phyloP scores from a whole-genome alignment of 2,797 vertebrate genomes.

The Brachymystax lenok region DNA sequence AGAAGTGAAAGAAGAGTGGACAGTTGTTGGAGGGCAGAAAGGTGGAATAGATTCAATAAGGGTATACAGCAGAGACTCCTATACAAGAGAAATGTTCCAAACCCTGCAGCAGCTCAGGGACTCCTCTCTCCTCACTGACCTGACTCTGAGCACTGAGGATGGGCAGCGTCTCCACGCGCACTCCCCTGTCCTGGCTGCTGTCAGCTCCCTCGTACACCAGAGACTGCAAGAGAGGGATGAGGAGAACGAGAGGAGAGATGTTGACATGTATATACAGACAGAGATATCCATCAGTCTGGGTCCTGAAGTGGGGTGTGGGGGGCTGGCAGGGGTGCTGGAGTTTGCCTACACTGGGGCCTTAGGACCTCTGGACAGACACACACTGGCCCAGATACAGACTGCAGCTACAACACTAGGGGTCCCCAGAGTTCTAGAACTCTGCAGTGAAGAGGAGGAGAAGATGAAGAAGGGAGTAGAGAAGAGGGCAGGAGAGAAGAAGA shows the following conservation, averaged over 20 bases:
- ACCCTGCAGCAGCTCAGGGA: slow-evolving; percentile 56
- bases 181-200: slow-evolving; percentile 67
- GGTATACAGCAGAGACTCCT: slow-evolving; percentile 40
- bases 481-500: slow-evolving; percentile 22
- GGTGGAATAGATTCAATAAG: background rate
- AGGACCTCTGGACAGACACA: slow-evolving; percentile 39
- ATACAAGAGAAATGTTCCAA: slow-evolving; percentile 56
- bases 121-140: slow-evolving; percentile 69
- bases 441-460: slow-evolving; percentile 29
- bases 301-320: slow-evolving; percentile 56
- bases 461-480: background rate
- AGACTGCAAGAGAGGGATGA: slow-evolving; percentile 30
- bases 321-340: slow-evolving; percentile 67
- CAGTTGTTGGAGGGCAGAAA: background rate
- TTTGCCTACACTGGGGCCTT: slow-evolving; percentile 76
- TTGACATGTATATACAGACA: background rate
- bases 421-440: slow-evolving; percentile 61
- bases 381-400: slow-evolving; percentile 33
- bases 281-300: slow-evolving; percentile 49
- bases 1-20: background rate
- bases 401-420: slow-evolving; percentile 62
- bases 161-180: slow-evolving; percentile 56
- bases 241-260: background rate
- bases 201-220: slow-evolving; percentile 59
- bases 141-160: slow-evolving; percentile 57